Conservation (phyloP, 2,113 vertebrate species). For the Enhydra lutris region DNA sequence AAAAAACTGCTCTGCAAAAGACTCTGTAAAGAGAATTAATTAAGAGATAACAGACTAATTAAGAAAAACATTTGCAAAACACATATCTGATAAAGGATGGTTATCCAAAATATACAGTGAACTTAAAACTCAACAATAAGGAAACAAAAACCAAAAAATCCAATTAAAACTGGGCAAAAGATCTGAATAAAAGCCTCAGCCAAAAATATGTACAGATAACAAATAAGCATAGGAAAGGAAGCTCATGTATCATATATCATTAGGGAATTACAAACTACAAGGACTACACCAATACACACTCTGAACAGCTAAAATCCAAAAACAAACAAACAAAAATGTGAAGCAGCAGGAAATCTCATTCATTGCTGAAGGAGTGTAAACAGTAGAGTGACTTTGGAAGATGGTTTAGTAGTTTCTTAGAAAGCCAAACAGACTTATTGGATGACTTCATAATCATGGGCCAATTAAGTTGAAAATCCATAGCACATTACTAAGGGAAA, state of each 20-base stretch:
- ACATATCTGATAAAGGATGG: background rate
- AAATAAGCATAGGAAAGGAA: background rate
- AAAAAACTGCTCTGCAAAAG: background rate
- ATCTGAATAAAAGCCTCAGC: background rate
- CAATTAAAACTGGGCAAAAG: background rate
- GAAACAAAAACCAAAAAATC: background rate
- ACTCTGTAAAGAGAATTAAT: background rate
- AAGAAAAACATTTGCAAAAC: background rate
- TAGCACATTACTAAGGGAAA: background rate
- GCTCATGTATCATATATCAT: background rate
- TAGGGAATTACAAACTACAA: background rate
- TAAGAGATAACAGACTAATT: background rate
- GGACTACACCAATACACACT: background rate
- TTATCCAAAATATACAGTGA: background rate
- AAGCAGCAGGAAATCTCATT: background rate
- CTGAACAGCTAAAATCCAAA: background rate
- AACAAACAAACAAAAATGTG: background rate
- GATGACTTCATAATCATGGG: background rate
- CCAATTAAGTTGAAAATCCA: background rate
- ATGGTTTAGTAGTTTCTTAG: background rate
- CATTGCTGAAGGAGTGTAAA: background rate
- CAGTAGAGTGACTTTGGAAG: background rate
- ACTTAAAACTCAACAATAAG: background rate
- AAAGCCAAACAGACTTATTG: background rate
- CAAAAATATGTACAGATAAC: background rate